Conservation (phyloP, 64 coral and sea anemone species). For the Catalaphyllia jardinei region DNA sequence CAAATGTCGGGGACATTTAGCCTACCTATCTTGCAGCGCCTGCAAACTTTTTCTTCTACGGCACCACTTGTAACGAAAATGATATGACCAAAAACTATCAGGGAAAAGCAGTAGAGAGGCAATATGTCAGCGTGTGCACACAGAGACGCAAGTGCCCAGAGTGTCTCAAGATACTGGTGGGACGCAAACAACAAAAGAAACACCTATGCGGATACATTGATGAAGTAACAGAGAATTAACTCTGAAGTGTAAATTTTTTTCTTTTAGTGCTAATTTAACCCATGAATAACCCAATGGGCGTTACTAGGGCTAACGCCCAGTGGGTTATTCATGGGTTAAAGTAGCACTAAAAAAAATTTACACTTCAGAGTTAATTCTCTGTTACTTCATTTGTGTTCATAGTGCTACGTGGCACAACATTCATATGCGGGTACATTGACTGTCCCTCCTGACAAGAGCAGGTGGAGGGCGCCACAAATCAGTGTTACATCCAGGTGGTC, state of each 20-base stretch:
- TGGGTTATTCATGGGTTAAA: no score
- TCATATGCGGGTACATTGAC: neutral
- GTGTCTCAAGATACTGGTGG: conserved; percentile 20
- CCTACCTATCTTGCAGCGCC: neutral
- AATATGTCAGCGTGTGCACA: neutral
- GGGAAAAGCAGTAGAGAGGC: neutral
- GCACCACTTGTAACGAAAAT: neutral
- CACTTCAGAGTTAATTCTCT: no score
- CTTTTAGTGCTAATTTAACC: no score
- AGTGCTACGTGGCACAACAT: no score
- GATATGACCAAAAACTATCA: neutral
- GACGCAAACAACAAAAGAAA: neutral
- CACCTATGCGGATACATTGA: conserved; percentile 22
- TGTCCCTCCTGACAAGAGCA: conserved; percentile 10
- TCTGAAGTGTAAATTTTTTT: no score
- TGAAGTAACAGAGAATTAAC: no score
- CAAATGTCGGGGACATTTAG: no score
- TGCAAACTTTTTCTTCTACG: conserved; percentile 8
- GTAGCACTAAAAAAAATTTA: no score
- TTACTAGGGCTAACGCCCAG: no score
- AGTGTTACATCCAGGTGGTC: conserved; percentile 31
- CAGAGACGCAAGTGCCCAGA: neutral
- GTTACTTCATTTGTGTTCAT: no score
- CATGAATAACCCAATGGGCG: no score
- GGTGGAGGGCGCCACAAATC: conserved; percentile 1